These are phyloP conservation scores for Corbicula japonica DNA, from an alignment of 2,888 invertebrate genomes.

Conservation along the genomic window DNA sequence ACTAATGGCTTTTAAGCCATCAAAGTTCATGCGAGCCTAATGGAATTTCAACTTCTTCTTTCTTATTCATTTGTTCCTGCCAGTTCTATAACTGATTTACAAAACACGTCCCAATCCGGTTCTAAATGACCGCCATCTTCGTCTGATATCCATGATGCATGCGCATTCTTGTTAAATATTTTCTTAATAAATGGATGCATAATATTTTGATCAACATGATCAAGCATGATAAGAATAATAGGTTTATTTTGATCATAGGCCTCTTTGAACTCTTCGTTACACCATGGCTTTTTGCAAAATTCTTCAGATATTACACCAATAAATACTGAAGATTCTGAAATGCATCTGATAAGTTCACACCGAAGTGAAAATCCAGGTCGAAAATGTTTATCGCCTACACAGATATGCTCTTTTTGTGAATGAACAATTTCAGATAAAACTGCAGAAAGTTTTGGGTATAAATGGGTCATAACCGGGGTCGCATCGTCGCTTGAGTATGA, in stretches of 20 bases:
- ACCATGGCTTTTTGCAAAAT: constrained; percentile 16
- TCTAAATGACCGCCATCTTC: constrained; percentile 12
- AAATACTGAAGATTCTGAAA: constrained; percentile 4
- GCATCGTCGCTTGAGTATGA: constrained; percentile 23
- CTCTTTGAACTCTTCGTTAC: constrained; percentile 6
- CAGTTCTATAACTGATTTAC: constrained; percentile 8
- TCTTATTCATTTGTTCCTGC: too few species aligned
- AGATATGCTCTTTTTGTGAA: neutral
- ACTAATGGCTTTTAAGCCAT: too few species aligned
- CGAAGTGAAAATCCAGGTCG: constrained; percentile 16
- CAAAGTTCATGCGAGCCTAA: too few species aligned
- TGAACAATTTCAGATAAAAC: neutral
- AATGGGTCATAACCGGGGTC: neutral
- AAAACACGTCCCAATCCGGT: neutral
- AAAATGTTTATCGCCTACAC: constrained; percentile 1
- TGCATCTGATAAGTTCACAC: constrained; percentile 14
- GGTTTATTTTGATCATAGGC: constrained; percentile 21
- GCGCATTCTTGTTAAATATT: constrained; percentile 6
- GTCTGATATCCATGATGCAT: constrained; percentile 24
- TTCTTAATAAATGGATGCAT: constrained; percentile 6
- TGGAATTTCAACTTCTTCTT: too few species aligned
- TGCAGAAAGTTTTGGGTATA: constrained; percentile 3
- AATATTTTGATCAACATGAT: constrained; percentile 3
- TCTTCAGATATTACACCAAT: constrained; percentile 7
- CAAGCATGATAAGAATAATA: constrained; percentile 17